phyloP scores from a whole-genome alignment of 2,797 vertebrate genomes.

The Potorous gilbertii region DNA sequence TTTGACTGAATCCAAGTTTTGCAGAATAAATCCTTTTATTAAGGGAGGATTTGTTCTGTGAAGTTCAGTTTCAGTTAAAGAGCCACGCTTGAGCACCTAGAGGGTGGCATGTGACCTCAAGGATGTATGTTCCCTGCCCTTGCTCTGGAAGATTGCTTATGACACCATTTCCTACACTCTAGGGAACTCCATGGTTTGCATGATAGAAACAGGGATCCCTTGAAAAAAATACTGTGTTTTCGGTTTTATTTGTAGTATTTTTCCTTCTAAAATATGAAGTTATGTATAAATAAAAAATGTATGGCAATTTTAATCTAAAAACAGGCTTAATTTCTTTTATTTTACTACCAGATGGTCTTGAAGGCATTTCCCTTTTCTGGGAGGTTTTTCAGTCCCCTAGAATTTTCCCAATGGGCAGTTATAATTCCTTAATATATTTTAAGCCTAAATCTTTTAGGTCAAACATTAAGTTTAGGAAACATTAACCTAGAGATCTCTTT shows the following conservation, averaged over 20 bases:
- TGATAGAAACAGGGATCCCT: neutral
- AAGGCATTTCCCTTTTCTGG: neutral
- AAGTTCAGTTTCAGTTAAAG: no score
- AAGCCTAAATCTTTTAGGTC: neutral
- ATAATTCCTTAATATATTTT: neutral
- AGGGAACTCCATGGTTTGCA: neutral
- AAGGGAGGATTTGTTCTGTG: no score
- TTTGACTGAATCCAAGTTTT: no score
- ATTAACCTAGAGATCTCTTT: neutral
- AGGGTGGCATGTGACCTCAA: no score
- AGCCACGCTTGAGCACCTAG: no score
- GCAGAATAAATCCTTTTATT: no score
- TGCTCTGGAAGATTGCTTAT: neutral
- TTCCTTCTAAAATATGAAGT: neutral
- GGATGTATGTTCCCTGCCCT: no score
- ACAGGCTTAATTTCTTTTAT: neutral
- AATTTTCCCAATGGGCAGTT: neutral
- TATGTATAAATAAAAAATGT: neutral
- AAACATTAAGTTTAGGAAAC: neutral
- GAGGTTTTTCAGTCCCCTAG: neutral
- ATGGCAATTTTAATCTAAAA: neutral
- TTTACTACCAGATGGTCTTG: neutral
- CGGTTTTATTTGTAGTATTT: neutral
- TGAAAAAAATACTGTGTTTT: neutral
- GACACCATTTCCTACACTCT: neutral